These are phyloP conservation scores for Asobara japonica DNA, from an alignment of 1,140 invertebrate genomes.

Conservation along the genomic window DNA sequence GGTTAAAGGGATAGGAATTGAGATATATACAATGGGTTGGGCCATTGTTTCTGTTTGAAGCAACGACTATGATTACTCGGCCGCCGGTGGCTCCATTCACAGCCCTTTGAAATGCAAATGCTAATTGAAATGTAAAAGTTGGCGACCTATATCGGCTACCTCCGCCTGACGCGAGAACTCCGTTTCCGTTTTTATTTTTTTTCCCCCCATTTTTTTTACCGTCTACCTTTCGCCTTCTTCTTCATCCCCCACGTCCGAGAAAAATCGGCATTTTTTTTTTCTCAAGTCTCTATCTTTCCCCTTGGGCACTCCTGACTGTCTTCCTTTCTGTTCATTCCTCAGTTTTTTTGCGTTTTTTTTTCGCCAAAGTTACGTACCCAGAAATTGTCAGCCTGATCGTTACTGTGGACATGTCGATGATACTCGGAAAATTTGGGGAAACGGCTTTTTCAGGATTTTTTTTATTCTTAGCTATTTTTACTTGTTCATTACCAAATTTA, in stretches of 20 bases:
- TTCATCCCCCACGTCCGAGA: background rate
- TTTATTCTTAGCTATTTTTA: no score
- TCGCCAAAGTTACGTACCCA: background rate
- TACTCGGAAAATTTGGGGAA: slow-evolving; percentile 28
- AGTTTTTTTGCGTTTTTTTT: slow-evolving; percentile 10
- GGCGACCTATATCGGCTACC: slow-evolving; percentile 40
- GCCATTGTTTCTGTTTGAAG: slow-evolving; percentile 42
- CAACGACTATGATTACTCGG: slow-evolving; percentile 36
- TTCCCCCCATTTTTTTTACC: background rate
- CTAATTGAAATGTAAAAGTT: slow-evolving; percentile 47
- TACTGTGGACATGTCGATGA: slow-evolving; percentile 21
- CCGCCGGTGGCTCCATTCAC: slow-evolving; percentile 31
- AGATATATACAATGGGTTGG: background rate
- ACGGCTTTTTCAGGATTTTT: no score
- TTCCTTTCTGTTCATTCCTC: slow-evolving; percentile 1
- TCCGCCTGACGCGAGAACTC: slow-evolving; percentile 4
- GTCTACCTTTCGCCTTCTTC: background rate
- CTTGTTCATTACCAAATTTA: no score
- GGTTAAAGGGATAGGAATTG: background rate
- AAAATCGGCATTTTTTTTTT: slow-evolving; percentile 18
- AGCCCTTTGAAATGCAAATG: slow-evolving; percentile 47
- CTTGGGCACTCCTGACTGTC: slow-evolving; percentile 6
- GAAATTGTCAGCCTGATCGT: slow-evolving; percentile 29
- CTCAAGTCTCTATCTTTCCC: background rate
- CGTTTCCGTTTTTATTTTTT: slow-evolving; percentile 7